phyloP scores from a whole-genome alignment of 2,888 invertebrate genomes.

The Myopa testacea region DNA sequence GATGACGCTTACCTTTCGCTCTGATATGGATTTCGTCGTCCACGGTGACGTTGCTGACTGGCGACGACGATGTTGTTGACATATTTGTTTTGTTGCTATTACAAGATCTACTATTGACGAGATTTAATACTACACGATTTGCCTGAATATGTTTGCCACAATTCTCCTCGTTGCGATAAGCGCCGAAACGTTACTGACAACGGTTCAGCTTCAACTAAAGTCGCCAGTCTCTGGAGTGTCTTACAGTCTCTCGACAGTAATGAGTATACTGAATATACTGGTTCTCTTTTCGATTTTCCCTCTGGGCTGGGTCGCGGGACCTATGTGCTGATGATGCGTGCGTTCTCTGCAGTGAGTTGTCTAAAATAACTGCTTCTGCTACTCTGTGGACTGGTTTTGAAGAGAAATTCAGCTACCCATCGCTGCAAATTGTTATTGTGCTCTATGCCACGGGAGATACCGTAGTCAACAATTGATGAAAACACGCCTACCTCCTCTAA shows the following conservation, averaged over 20 bases:
- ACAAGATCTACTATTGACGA: not conserved
- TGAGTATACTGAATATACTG: not conserved
- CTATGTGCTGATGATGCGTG: slow-evolving; percentile 24
- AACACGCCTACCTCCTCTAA: slow-evolving; percentile 60
- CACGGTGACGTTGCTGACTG: slow-evolving; percentile 69
- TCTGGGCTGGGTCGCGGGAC: slow-evolving; percentile 20
- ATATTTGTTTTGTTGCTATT: slow-evolving; percentile 52
- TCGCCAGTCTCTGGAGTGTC: slow-evolving; percentile 34
- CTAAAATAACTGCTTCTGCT: slow-evolving; percentile 64
- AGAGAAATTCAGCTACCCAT: slow-evolving; percentile 52
- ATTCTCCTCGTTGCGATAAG: not conserved
- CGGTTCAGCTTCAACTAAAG: slow-evolving; percentile 62
- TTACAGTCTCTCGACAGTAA: not conserved
- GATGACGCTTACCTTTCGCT: slow-evolving; percentile 64
- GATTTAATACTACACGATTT: not conserved
- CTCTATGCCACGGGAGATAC: slow-evolving; percentile 53
- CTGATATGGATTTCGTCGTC: slow-evolving; percentile 67
- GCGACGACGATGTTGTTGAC: slow-evolving; percentile 67
- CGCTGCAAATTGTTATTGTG: slow-evolving; percentile 47
- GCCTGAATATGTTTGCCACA: not conserved
- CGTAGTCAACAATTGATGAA: slow-evolving; percentile 60
- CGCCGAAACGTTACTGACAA: slow-evolving; percentile 55
- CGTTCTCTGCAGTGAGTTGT: slow-evolving; percentile 46
- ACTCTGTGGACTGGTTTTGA: slow-evolving; percentile 64
- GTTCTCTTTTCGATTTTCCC: slow-evolving; percentile 8